Evolutionary conservation across 2,797 vertebrate species (phyloP), one percentile per base, ranked within the genome.

Genomic region (Chloroceryle inda): DNA sequence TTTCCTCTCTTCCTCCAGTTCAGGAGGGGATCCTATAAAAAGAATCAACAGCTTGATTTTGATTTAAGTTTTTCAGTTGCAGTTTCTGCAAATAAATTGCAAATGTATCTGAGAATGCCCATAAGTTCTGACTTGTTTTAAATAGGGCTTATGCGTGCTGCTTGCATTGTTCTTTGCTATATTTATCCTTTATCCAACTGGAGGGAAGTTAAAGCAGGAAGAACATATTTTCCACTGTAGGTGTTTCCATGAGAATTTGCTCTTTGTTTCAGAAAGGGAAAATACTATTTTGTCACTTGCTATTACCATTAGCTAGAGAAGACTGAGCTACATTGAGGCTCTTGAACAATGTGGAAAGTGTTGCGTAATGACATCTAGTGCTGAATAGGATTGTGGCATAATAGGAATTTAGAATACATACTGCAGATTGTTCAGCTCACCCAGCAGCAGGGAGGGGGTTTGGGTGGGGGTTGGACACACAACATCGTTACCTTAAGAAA

Each of bases 381-480:
- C 55, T 91, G 33, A 53, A 85, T 10, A 74, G 20, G 8, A 31
- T n/a, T 81, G 56, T 45, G 56, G 24, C 8, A 11, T n/a, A 63
- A 24, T 17, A 47, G 9, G 23, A 77, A 58, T 81, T 74, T 49
- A 27, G 62, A 64, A 26, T 71, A 8, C 10, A 13, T 58, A 42
- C 6, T 62, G 24, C 0, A 23, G 24, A 13, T 78, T 58, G 5
- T 33, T 74, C 42, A 24, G 21, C 45, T 88, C 27, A 49, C 17
- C n/a, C 68, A 40, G 66, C 15, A 42, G 27, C 8, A 55, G 20
- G 11, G 17, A 86, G 13, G 12, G 19, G 19, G 21, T 35, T 61
- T 88, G 5, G 6, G 14, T 31, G 4, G 12, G 2, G 1, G 3
- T 3, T 22, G 33, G 16, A 29, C 26, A 29, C 29, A 22, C 1